A percentile compares a stretch with the other conserved stretches of the same genome.
These are phyloP conservation scores for Eumacrocentrus americanus DNA, from an alignment of 2,888 invertebrate genomes.

Conservation along the genomic window DNA sequence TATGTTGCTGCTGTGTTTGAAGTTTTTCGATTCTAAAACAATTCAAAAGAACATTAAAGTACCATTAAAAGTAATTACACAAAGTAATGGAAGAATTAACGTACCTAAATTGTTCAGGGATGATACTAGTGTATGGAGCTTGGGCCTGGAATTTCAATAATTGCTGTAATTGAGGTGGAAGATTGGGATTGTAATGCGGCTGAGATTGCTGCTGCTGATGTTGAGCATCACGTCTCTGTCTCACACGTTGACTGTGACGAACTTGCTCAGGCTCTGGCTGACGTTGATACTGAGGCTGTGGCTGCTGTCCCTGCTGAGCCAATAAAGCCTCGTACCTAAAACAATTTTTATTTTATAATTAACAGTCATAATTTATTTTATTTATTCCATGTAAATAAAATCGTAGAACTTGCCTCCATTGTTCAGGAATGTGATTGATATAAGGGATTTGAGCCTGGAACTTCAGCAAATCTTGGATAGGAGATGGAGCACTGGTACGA, in stretches of 20 bases:
- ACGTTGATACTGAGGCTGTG: conserved; percentile 38
- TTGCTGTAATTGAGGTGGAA: conserved; percentile 50
- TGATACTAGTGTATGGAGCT: conserved; percentile 54
- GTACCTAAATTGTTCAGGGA: conserved; percentile 55
- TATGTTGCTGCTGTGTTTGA: conserved; percentile 38
- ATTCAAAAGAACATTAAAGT: no score
- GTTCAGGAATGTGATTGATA: conserved; percentile 42
- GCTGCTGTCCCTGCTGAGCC: conserved; percentile 32
- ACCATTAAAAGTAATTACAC: no score
- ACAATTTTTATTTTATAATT: conserved; percentile 2
- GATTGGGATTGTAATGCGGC: conserved; percentile 49
- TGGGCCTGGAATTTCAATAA: conserved; percentile 52
- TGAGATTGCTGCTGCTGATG: conserved; percentile 40
- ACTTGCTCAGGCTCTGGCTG: conserved; percentile 24
- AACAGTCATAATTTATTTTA: not conserved
- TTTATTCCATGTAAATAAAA: no score
- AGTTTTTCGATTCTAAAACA: no score
- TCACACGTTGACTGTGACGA: conserved; percentile 31
- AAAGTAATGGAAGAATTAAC: no score
- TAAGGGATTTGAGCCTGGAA: conserved; percentile 42
- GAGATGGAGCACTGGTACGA: conserved; percentile 35
- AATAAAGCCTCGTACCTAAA: conserved; percentile 43
- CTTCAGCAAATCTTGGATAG: conserved; percentile 39
- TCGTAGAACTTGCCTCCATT: conserved; percentile 42
- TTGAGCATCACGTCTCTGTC: conserved; percentile 29